Base-by-base conservation (phyloP, 1,140 invertebrate species). In the Pentalonia nigronervosa region DNA sequence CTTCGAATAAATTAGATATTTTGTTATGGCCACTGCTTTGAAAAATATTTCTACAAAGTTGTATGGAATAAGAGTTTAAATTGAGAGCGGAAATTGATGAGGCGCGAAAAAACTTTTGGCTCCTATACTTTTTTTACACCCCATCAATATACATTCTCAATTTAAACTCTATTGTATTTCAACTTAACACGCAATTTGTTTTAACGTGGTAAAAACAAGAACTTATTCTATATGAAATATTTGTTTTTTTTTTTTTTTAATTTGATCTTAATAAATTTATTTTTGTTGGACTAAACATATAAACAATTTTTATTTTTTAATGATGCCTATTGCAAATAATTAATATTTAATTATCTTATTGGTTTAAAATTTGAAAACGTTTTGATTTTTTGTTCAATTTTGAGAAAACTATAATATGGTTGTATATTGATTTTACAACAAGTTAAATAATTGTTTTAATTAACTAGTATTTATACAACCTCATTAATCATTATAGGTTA, bases 61-160 rank as follows among this genome's bases (percentile, higher is more conserved):
- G 41, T 47, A 47, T 45, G 45, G 41, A 91, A 91, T 48, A 91
- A 83, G 47, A 83, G 67, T 81, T 83, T 83, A 92, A 81, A 92
- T 90, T 67, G 34, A 67, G 53, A 90, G 45, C 36, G 36, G 76
- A 92, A 83, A 92, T 92, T 92, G 90, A 92, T 81, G 90, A 92
- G 45, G 90, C 90, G 90, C 36, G 67, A 92, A 92, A 90, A 92
- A 92, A 92, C 90, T 83, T 92, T 92, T 92, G 34, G 45, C 45
- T 45, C 67, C 11, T 17, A 81, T 36, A 81, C 30, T 83, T 92
- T 83, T 91, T 81, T 83, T 67, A 45, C 89, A 45, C 89, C 53
- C 36, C 34, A 56, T 56, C 88, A 53, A 89, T 56, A 90, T 90
- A 60, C 53, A 67, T 25, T 90, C 50, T 67, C 89, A 45, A 67